phyloP scores from a whole-genome alignment of 2,113 vertebrate genomes.

The Crotalus helleri region DNA sequence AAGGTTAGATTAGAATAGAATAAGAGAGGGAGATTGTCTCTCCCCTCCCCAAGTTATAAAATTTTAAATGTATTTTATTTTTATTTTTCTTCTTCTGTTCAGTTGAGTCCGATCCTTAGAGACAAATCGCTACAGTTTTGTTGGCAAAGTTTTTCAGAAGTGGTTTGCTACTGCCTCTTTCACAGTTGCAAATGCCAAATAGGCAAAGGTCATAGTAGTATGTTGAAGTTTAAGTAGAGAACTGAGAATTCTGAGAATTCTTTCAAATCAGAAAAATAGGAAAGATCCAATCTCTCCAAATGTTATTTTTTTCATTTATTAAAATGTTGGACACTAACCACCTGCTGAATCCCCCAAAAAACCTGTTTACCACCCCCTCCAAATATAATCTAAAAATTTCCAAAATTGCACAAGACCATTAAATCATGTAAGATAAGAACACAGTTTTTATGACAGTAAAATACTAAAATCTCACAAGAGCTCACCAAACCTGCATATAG shows the following conservation, averaged over 20 bases:
- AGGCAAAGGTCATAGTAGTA: conserved; percentile 12
- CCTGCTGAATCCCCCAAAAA: background rate
- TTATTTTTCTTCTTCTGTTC: background rate
- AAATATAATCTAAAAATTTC: background rate
- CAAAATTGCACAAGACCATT: background rate
- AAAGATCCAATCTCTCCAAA: background rate
- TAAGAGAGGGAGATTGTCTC: background rate
- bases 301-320: background rate
- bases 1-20: background rate
- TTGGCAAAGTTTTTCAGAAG: background rate
- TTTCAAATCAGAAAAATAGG: background rate
- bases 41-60: background rate
- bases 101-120: background rate
- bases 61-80: background rate
- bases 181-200: conserved; percentile 4
- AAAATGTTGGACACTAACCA: background rate
- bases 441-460: background rate
- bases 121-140: background rate
- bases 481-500: background rate
- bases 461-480: background rate
- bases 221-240: conserved; percentile 7
- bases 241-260: background rate
- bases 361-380: background rate
- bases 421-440: background rate
- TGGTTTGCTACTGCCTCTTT: background rate